Evolutionary conservation across 2,888 invertebrate species (phyloP).

Genomic region (Chaetoderma sp.): DNA sequence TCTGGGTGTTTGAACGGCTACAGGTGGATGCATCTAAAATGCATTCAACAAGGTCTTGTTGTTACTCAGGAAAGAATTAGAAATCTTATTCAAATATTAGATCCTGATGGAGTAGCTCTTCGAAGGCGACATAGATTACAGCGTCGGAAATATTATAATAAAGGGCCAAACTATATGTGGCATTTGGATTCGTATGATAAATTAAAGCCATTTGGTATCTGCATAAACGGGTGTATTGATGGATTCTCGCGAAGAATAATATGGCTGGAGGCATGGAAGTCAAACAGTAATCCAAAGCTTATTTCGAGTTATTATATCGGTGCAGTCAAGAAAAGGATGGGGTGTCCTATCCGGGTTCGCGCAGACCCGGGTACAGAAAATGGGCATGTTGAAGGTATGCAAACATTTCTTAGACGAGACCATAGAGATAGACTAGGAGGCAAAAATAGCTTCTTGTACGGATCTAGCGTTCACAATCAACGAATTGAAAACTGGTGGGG

Average conservation of each 20-base stretch:
- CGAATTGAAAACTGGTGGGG: too few species aligned
- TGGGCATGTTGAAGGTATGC: conserved; percentile 8
- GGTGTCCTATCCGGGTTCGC: conserved; percentile 1
- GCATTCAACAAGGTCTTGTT: not conserved
- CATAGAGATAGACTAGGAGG: not conserved
- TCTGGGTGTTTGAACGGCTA: not conserved
- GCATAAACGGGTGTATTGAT: too few species aligned
- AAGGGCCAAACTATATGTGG: not conserved
- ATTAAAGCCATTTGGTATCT: too few species aligned
- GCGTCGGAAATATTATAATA: not conserved
- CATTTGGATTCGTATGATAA: not conserved
- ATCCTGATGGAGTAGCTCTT: not conserved
- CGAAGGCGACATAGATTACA: not conserved
- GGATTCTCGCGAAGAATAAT: conserved; percentile 32
- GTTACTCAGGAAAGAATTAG: not conserved
- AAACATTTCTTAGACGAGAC: conserved; percentile 1
- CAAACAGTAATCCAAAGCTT: conserved; percentile 32
- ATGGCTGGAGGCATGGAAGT: conserved; percentile 29
- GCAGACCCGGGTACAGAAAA: conserved; percentile 9
- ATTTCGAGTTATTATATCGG: conserved; percentile 4
- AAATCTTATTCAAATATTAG: not conserved
- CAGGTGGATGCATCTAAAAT: not conserved
- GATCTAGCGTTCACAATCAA: too few species aligned
- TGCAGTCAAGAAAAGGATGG: not conserved
- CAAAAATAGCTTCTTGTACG: too few species aligned